These are phyloP conservation scores for Heliconius congener DNA, from an alignment of 1,140 invertebrate species.

Conservation along the genomic window DNA sequence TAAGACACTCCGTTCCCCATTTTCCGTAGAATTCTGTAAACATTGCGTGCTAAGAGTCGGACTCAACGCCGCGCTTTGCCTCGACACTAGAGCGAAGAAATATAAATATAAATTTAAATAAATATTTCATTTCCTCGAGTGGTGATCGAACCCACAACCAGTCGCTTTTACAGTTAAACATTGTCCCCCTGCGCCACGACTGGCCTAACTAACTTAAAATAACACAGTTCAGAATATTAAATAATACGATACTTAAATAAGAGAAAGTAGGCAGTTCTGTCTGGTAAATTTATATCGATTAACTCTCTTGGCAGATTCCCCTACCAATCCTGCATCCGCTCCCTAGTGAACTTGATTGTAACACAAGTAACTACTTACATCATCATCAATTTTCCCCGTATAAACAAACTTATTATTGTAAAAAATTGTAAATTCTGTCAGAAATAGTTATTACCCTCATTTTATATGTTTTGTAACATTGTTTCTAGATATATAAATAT, in stretches of 20 bases:
- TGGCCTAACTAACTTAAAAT: too few species aligned
- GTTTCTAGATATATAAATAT: neutral
- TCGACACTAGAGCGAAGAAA: too few species aligned
- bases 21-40: too few species aligned
- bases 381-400: neutral
- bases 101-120: too few species aligned
- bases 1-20: too few species aligned
- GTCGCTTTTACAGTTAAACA: too few species aligned
- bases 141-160: too few species aligned
- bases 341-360: constrained; percentile 24
- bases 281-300: constrained; percentile 63
- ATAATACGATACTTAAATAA: neutral
- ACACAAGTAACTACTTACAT: neutral
- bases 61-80: too few species aligned
- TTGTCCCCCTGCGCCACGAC: too few species aligned
- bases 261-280: constrained; percentile 20
- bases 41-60: too few species aligned
- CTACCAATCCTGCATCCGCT: constrained; percentile 53
- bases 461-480: neutral
- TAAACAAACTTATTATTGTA: neutral
- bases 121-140: too few species aligned
- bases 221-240: neutral
- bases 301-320: constrained; percentile 55
- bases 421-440: neutral
- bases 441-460: constrained; percentile 9